A percentile compares a stretch with the other conserved stretches of the same genome.
These are phyloP conservation scores for Mallotus villosus DNA, from an alignment of 2,797 vertebrate genomes.

Conservation along the genomic window DNA sequence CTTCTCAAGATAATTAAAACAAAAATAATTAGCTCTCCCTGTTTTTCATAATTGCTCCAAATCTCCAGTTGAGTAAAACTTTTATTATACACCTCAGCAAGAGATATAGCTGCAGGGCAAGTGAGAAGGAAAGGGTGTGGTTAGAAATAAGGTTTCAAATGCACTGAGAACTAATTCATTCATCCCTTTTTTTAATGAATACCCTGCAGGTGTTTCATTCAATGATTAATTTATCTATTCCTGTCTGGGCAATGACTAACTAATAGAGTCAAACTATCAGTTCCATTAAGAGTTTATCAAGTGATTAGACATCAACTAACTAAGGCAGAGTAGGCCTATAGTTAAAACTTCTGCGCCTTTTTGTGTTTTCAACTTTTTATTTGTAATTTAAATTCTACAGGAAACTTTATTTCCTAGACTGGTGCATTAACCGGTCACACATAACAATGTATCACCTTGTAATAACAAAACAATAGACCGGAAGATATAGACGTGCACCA, in stretches of 20 bases:
- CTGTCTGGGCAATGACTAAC: neutral
- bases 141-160: constrained; percentile 3
- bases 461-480: neutral
- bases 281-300: neutral
- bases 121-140: neutral
- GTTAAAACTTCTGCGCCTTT: neutral
- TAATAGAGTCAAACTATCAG: neutral
- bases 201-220: constrained; percentile 4
- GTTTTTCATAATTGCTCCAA: constrained; percentile 4
- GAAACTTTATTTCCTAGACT: neutral
- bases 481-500: constrained; percentile 30
- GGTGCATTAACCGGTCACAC: too few species aligned
- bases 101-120: neutral
- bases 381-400: neutral
- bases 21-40: neutral
- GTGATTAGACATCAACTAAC: neutral
- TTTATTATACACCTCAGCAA: constrained; percentile 4
- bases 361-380: neutral
- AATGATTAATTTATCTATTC: constrained; percentile 1
- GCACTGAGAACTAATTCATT: neutral
- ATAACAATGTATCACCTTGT: too few species aligned
- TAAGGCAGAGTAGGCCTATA: neutral
- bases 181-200: constrained; percentile 13
- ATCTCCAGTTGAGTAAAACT: constrained; percentile 14
- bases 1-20: neutral